These are phyloP conservation scores for Caenorhabditis brenneri DNA, from an alignment of 1,140 invertebrate genomes.

Conservation along the genomic window DNA sequence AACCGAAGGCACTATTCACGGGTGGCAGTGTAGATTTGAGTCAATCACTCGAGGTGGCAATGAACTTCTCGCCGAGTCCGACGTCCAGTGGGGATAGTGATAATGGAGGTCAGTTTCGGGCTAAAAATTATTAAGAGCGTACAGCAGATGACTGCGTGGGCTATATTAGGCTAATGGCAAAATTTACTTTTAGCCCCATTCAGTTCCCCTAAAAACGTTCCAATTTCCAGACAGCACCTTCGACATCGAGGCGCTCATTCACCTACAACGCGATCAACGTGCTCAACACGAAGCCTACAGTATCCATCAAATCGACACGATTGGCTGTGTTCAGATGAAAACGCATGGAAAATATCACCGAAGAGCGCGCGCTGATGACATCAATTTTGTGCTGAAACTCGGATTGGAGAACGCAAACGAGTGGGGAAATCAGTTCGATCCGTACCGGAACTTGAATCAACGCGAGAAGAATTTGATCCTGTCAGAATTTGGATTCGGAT, in stretches of 20 bases:
- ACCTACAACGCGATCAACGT: constrained; percentile 3
- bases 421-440: constrained; percentile 49
- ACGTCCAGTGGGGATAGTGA: neutral
- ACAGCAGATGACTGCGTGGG: no score
- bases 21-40: neutral
- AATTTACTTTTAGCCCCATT: no score
- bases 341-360: neutral
- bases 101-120: neutral
- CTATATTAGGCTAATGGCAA: no score
- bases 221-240: neutral
- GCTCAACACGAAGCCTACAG: constrained; percentile 6
- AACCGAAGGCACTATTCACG: neutral
- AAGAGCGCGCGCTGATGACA: constrained; percentile 32
- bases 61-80: neutral
- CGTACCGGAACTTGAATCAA: constrained; percentile 8
- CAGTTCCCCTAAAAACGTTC: no score
- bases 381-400: constrained; percentile 46
- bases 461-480: constrained; percentile 37
- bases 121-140: no score
- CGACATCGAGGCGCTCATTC: constrained; percentile 3
- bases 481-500: constrained; percentile 45
- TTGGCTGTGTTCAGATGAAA: constrained; percentile 25
- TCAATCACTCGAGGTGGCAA: neutral
- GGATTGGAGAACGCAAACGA: constrained; percentile 43
- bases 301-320: constrained; percentile 7